These are phyloP conservation scores for Paramisgurnus dabryanus DNA, from an alignment of 2,113 vertebrate species.

Conservation along the genomic window DNA sequence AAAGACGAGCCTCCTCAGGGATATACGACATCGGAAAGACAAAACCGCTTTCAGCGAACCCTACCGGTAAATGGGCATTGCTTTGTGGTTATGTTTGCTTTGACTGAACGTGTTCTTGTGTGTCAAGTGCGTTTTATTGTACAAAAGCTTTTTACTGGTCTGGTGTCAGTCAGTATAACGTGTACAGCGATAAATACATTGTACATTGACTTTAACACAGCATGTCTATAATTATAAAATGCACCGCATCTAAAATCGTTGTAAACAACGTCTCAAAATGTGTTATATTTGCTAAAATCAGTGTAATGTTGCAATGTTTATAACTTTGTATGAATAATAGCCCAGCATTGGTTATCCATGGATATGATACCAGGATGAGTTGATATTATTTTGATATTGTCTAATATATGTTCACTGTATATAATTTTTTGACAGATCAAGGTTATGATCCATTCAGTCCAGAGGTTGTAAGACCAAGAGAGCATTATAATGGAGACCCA, in stretches of 20 bases:
- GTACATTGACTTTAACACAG: neutral
- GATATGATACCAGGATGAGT: too few species aligned
- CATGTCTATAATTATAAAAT: too few species aligned
- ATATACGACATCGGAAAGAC: constrained; percentile 56
- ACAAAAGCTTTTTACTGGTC: neutral
- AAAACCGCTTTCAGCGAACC: constrained; percentile 51
- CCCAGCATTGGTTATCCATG: too few species aligned
- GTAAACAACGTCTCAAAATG: too few species aligned
- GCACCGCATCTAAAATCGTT: too few species aligned
- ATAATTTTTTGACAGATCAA: constrained; percentile 71
- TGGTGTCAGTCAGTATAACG: neutral
- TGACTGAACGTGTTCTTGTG: neutral
- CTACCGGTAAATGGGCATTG: constrained; percentile 63
- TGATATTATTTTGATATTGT: too few species aligned
- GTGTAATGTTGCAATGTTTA: too few species aligned
- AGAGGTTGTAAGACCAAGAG: constrained; percentile 76
- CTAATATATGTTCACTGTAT: neutral
- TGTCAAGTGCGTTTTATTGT: neutral
- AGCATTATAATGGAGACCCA: constrained; percentile 73
- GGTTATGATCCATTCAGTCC: constrained; percentile 94
- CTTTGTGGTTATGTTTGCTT: neutral
- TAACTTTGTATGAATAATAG: too few species aligned
- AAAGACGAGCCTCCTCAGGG: constrained; percentile 69
- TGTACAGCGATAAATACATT: neutral
- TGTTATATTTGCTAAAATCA: too few species aligned